Base-by-base conservation (phyloP, 2,888 invertebrate species). In the Lacanobia wlatinum region DNA sequence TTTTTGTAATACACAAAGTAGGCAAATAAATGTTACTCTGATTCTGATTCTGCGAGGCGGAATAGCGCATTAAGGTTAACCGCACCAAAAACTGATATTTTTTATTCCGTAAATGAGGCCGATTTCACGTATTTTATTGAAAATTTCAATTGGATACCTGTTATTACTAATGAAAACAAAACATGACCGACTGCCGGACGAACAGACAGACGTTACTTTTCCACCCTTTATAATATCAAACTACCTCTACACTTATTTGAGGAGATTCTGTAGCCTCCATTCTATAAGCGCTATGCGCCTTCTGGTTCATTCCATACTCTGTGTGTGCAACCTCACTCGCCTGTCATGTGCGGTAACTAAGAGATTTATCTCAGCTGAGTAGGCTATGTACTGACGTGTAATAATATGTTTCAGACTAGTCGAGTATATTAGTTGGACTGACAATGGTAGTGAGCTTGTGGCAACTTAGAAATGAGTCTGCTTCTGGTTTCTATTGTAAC, bases 311-410 rank as follows among this genome's bases (percentile, higher is more conserved):
- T 72, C 14, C 21, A 4, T 73, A 59, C 18, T 73, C 73, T 40
- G 52, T 14, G 52, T 9, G 14, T 28, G 46, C 52, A 59, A 40
- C 52, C 40, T 72, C 73, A 72, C 16, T 73, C 63, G 78, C 78
- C 62, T 52, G 83, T 78, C 83, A 46, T 46, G 38, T 58, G 64
- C 56, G 70, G 82, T 66, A 55, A 75, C 64, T 52, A 55, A 78
- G 48, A 78, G 73, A 78, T 78, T 78, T 78, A 83, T 83, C 73
- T 78, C 55, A 56, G 64, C 59, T 18, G 58, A 48, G 52, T 40
- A 21, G 28, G 46, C 46, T 46, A 59, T 34, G 28, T 28, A 73
- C n/a, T 55, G 55, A 43, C 73, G 34, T 73, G 40, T 74, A n/a
- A 73, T 74, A 55, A 60, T 72, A 63, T 48, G 34, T 80, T 50